Evolutionary conservation across 2,113 vertebrate genomes (phyloP).

Genomic region (Rhinichthys klamathensis): DNA sequence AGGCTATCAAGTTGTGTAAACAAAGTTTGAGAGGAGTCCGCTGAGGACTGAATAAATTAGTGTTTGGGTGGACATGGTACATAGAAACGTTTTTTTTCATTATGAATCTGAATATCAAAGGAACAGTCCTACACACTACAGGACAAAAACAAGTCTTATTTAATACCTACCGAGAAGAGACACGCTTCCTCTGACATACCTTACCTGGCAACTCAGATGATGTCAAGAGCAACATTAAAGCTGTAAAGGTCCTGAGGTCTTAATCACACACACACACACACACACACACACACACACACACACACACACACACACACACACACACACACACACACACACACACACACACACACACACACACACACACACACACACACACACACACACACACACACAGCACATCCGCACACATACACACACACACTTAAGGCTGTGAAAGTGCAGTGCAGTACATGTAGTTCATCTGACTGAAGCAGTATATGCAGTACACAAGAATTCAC

Average conservation of each 20-base stretch:
- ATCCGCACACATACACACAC: too few species aligned
- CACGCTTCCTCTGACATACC: slow-evolving; percentile 11
- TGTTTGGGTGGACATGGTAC: background rate
- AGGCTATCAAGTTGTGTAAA: slow-evolving; percentile 31
- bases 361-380: too few species aligned
- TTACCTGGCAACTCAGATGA: background rate
- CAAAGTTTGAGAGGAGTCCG: slow-evolving; percentile 29
- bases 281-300: background rate
- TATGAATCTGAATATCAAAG: slow-evolving; percentile 8
- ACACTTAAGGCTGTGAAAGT: background rate
- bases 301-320: background rate
- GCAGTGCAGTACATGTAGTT: background rate
- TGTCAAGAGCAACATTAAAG: background rate
- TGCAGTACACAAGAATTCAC: background rate
- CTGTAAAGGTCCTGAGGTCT: background rate
- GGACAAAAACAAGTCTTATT: slow-evolving; percentile 21
- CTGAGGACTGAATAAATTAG: slow-evolving; percentile 6
- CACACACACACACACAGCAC: too few species aligned
- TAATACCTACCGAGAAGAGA: slow-evolving; percentile 17
- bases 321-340: too few species aligned
- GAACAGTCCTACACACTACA: slow-evolving; percentile 10
- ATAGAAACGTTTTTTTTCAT: slow-evolving; percentile 17
- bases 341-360: too few species aligned
- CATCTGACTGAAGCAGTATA: background rate
- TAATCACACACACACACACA: background rate